A percentile compares a stretch with the other conserved stretches of the same genome.
Evolutionary conservation across 2,888 invertebrate species (phyloP).

Genomic region (Aromia moschata): DNA sequence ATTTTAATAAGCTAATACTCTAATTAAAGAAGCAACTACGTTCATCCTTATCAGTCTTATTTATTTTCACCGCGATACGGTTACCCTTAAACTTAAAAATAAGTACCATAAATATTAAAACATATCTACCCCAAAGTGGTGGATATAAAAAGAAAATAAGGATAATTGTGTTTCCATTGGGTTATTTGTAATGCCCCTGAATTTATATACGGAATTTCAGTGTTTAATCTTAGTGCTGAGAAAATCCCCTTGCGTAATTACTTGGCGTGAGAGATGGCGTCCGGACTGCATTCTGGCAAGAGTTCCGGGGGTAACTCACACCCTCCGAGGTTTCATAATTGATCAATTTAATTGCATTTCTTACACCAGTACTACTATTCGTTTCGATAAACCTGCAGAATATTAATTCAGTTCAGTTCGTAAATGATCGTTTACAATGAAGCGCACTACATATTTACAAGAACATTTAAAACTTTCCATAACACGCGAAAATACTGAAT

Average conservation of each 20-base stretch:
- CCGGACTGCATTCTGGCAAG: conserved; percentile 54
- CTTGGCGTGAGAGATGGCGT: conserved; percentile 59
- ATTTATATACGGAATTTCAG: conserved; percentile 61
- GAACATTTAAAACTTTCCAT: not conserved
- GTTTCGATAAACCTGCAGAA: conserved; percentile 40
- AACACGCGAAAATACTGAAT: not conserved
- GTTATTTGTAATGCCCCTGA: conserved; percentile 59
- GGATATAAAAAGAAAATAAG: conserved; percentile 59
- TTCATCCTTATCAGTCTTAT: not conserved
- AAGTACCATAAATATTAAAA: conserved; percentile 48
- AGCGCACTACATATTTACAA: conserved; percentile 10
- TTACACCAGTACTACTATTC: conserved; percentile 45
- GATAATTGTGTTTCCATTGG: conserved; percentile 62
- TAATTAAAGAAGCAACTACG: too few species aligned
- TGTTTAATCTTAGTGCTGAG: conserved; percentile 60
- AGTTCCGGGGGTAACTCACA: conserved; percentile 41
- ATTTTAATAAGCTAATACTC: too few species aligned
- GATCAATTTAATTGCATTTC: conserved; percentile 54
- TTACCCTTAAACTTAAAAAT: conserved; percentile 19
- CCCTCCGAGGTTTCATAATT: conserved; percentile 46
- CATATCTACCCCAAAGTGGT: conserved; percentile 53
- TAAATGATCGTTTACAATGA: conserved; percentile 17
- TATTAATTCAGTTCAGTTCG: conserved; percentile 30
- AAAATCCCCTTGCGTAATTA: conserved; percentile 62
- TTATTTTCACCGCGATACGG: not conserved